Percentiles rank a stretch among this genome's conserved stretches.
Evolutionary conservation across 2,113 vertebrate species (phyloP).

Genomic region (Muscicapa adusta): DNA sequence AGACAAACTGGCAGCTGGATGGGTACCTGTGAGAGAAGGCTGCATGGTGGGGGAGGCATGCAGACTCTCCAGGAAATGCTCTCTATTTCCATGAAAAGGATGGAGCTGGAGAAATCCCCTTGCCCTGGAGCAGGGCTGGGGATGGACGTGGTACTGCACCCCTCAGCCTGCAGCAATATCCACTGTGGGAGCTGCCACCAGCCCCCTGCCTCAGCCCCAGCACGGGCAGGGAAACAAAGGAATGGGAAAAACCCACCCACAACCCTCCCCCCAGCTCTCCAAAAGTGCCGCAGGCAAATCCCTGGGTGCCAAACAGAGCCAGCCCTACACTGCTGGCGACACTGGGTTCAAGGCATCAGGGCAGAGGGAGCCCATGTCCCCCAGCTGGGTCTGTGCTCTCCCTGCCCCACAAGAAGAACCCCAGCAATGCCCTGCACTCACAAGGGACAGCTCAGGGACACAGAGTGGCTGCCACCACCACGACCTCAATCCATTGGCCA

Average conservation of each 20-base stretch:
- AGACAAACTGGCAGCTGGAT: neutral
- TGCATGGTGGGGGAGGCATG: neutral
- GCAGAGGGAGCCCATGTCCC: neutral
- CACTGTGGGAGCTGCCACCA: neutral
- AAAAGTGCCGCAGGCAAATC: neutral
- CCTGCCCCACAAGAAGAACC: neutral
- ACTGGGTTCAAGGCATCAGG: fast-evolving
- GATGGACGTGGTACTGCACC: neutral
- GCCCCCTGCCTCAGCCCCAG: neutral
- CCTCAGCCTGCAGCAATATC: neutral
- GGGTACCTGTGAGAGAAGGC: neutral
- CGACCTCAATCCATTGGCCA: fast-evolving
- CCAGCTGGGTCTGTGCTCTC: neutral
- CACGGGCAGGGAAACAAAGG: neutral
- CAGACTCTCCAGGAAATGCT: fast-evolving
- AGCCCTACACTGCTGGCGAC: neutral
- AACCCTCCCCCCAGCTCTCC: neutral
- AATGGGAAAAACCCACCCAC: neutral
- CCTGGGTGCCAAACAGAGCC: neutral
- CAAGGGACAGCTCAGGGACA: neutral
- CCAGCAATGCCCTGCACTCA: fast-evolving
- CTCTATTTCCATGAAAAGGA: neutral
- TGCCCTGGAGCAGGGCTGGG: fast-evolving
- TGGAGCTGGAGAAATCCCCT: neutral
- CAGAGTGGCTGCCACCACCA: neutral